Evolutionary conservation across 2,888 invertebrate genomes (phyloP), one percentile per base, ranked within the genome.

Genomic region (Malacosoma neustria): DNA sequence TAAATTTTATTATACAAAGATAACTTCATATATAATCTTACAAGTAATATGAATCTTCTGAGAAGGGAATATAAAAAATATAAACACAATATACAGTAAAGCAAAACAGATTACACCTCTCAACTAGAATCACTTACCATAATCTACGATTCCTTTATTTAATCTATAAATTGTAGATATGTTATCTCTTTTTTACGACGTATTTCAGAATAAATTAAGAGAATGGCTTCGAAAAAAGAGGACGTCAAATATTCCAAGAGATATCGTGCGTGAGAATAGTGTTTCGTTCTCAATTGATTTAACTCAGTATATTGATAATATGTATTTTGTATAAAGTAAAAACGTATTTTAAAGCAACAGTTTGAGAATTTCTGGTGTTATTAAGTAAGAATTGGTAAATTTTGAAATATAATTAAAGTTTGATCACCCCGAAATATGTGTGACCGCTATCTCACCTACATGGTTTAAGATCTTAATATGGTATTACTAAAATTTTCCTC

Each of bases 151-250:
- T 59, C 56, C 46, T 49, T 51, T 45, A 49, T 48, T 48, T 61
- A 57, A 67, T 65, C 62, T 64, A 65, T 64, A 68, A 64, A 63
- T 62, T 60, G 61, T 51, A 58, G 61, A 63, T 59, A 61, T 54
- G 57, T 64, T 67, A 70, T 69, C 66, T 63, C 43, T 50, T 31
- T 22, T 50, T 48, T 45, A 56, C 53, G 56, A 62, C 59, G 57
- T 46, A 61, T 61, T 66, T 57, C 30, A 31, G 57, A 62, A 68
- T 71, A 61, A 43, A 59, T 67, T 62, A 61, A 54, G 53, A 51
- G 56, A 57, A 60, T 48, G 48, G 46, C 48, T 38, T 50, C 53
- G 43, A 52, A 57, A 49, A 55, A 51, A 44, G 42, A 46, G 34
- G 34, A 41, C 41, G 22, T 22, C 6, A 51, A 49, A 48, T 51